A percentile compares a stretch with the other conserved stretches of the same genome.
These are phyloP conservation scores for Entomobrya multifasciata DNA, from an alignment of 2,888 invertebrate genomes.

Conservation along the genomic window DNA sequence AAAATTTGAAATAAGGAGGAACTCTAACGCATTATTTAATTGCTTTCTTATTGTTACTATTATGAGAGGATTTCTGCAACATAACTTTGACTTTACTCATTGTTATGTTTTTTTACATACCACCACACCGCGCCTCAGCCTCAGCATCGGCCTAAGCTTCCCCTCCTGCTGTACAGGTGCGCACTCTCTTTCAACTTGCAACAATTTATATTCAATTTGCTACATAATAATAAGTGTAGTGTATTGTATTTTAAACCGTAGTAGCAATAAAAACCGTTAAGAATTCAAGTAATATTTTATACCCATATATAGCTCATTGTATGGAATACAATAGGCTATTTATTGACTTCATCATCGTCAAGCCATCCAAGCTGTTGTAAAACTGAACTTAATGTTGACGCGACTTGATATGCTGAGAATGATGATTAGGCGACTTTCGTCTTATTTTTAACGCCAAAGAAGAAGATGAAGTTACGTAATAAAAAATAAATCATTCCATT, in stretches of 20 bases:
- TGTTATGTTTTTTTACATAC: too few species aligned
- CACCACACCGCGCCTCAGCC: too few species aligned
- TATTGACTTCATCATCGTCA: constrained; percentile 13
- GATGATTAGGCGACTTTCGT: not conserved
- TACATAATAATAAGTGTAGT: not conserved
- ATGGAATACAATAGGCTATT: constrained; percentile 18
- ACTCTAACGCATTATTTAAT: too few species aligned
- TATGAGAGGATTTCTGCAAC: constrained; percentile 68
- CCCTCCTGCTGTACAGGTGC: constrained; percentile 2
- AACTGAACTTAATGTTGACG: too few species aligned
- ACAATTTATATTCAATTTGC: not conserved
- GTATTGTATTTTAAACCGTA: not conserved
- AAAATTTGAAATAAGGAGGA: not conserved
- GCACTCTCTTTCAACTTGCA: not conserved
- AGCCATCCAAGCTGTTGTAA: not conserved
- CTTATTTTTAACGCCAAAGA: too few species aligned
- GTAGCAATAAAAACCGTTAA: constrained; percentile 39
- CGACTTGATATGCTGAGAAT: not conserved
- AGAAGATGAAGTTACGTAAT: too few species aligned
- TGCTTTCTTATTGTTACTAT: not conserved
- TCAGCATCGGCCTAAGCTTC: not conserved
- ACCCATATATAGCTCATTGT: not conserved
- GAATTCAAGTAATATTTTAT: not conserved
- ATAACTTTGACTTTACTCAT: constrained; percentile 23
- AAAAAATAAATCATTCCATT: not conserved